Evolutionary conservation across 2,888 invertebrate species (phyloP).

Genomic region (Lamellibrachia columna): DNA sequence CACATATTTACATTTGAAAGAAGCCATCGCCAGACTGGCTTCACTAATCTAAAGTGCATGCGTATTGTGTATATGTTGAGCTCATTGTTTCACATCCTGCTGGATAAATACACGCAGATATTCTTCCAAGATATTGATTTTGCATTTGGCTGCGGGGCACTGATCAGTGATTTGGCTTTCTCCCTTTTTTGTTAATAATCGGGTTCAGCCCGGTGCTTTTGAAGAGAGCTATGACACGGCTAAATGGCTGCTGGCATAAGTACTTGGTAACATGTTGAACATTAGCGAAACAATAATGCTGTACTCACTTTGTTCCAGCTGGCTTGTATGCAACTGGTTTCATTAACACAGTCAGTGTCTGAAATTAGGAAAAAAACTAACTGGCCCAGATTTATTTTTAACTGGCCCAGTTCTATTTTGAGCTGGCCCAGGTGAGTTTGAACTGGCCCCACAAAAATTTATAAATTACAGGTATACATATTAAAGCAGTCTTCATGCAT

Average conservation of each 20-base stretch:
- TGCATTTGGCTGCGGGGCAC: background rate
- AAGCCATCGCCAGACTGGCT: background rate
- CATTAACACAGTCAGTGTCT: background rate
- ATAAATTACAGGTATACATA: no score
- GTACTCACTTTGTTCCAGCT: background rate
- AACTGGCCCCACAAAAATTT: no score
- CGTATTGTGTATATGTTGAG: background rate
- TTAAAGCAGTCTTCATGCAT: no score
- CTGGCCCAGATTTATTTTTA: no score
- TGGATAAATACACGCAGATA: background rate
- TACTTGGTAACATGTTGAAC: background rate
- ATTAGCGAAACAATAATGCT: background rate
- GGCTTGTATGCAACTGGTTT: background rate
- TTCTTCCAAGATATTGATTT: slow-evolving; percentile 16
- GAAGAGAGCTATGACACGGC: background rate
- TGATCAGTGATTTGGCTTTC: background rate
- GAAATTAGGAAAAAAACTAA: background rate
- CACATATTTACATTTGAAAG: slow-evolving; percentile 6
- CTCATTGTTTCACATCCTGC: slow-evolving; percentile 3
- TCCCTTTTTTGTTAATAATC: background rate
- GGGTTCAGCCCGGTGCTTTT: background rate
- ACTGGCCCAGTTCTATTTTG: no score
- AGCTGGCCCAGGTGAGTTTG: no score
- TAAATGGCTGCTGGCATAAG: background rate
- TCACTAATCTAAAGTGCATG: slow-evolving; percentile 11